Base-by-base conservation (phyloP, 2,113 vertebrate genomes). In the Channa maculata region DNA sequence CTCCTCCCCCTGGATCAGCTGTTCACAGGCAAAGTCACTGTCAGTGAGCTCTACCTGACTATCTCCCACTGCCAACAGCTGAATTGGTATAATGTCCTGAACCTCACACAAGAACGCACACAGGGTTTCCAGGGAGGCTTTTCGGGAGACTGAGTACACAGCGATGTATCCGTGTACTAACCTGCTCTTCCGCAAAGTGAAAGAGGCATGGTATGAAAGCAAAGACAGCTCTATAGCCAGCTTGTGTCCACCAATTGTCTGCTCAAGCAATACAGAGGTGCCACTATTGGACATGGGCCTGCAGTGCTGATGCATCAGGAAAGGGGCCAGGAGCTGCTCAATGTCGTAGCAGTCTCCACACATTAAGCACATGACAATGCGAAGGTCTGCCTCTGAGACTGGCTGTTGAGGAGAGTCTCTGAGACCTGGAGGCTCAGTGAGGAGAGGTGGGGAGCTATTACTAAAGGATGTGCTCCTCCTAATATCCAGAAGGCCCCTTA, bases 31-130 rank as follows among this genome's bases (percentile, higher is more conserved):
- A 49, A 95, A 74, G 54, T 97, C 96, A 0, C 95, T 95, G 85
- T 98, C 97, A 2, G 92, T 90, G 72, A 95, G 86, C 51, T 97
- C 96, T 0, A 82, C 2, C 37, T 96, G 87, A 66, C 95, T 95
- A 0, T 97, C 96, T 0, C 95, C 95, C 44, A 99, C 88, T 0
- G 97, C 98, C 51, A 98, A 93, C 1, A 99, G 86, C 85, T 99
- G 98, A 14, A 99, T 87, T 2, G 98, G 97, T 75, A 99, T 95
- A 59, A 98, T 96, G 73, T 99, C 98, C 85, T 96, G 97, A 66
- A 99, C 96, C 88, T 99, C 97, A 79, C 96, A 97, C 50, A 99
- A 92, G 88, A 99, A 98, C 71, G 98, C 97, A 67, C 97, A 93
- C 2, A 99, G 90, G 85, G 96, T 97, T 88, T 97, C 97, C 90